Evolutionary conservation across 2,113 vertebrate species (phyloP).

Genomic region (western clawed frog (Xenopus tropicalis)): DNA sequence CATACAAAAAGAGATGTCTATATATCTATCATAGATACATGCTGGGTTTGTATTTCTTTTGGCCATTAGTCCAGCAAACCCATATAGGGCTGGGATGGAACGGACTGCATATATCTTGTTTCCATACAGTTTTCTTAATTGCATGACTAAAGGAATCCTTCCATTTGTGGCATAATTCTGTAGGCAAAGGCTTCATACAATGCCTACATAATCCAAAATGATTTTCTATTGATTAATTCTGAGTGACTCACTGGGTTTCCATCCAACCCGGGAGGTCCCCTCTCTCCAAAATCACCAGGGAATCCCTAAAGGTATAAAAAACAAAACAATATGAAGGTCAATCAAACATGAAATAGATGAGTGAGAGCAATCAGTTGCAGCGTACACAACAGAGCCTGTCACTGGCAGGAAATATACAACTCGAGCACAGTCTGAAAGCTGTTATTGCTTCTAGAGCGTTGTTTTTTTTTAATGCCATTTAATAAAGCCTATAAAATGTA

Average conservation of each 20-base stretch:
- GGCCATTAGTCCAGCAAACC: no score
- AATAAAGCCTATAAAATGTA: no score
- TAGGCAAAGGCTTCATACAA: slow-evolving; percentile 12
- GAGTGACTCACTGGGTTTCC: slow-evolving; percentile 91
- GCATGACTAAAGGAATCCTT: slow-evolving; percentile 21
- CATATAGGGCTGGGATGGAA: no score
- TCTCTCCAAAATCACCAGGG: slow-evolving; percentile 91
- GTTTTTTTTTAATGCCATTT: no score
- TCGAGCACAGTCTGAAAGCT: no score
- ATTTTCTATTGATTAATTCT: neutral
- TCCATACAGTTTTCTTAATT: slow-evolving; percentile 8
- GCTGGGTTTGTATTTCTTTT: no score
- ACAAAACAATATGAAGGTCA: neutral
- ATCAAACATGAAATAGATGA: neutral
- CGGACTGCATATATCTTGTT: neutral
- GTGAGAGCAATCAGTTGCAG: neutral
- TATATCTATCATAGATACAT: no score
- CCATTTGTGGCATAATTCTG: neutral
- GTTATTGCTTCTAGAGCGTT: no score
- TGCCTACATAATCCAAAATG: slow-evolving; percentile 5
- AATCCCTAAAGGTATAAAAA: slow-evolving; percentile 77
- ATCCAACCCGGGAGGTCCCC: slow-evolving; percentile 91
- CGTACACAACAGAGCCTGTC: neutral
- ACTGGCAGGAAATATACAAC: neutral
- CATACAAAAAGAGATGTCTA: no score